Conservation (phyloP, 2,113 vertebrate species). For the Myanophis thanlyinensis region DNA sequence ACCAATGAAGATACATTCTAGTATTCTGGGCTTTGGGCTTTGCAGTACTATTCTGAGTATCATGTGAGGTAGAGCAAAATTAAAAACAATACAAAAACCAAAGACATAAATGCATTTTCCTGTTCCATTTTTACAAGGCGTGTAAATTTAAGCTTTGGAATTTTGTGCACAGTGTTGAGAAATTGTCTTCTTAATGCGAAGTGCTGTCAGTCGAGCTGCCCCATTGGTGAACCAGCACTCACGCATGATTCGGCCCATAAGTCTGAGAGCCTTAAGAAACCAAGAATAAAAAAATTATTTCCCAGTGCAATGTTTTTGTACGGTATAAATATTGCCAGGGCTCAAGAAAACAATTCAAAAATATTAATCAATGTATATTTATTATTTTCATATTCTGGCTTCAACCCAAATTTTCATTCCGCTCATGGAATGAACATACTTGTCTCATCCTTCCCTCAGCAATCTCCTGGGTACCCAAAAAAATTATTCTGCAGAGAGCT, state of each 20-base stretch:
- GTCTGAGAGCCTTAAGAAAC: slow-evolving; percentile 80
- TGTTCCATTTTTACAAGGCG: neutral
- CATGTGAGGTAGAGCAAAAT: slow-evolving; percentile 72
- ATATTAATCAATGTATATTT: neutral
- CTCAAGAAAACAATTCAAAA: neutral
- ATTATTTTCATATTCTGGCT: neutral
- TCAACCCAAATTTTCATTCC: neutral
- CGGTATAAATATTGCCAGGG: too few relatives aligned
- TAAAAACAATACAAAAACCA: neutral
- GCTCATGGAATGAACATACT: neutral
- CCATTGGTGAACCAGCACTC: slow-evolving; percentile 92
- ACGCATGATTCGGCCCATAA: slow-evolving; percentile 92
- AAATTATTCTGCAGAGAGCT: neutral
- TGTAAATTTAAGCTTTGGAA: slow-evolving; percentile 63
- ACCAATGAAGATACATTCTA: neutral
- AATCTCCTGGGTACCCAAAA: neutral
- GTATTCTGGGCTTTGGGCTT: slow-evolving; percentile 35
- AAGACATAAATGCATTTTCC: neutral
- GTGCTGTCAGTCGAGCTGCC: slow-evolving; percentile 88
- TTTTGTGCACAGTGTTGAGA: slow-evolving; percentile 85
- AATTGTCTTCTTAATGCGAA: slow-evolving; percentile 94
- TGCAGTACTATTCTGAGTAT: slow-evolving; percentile 30
- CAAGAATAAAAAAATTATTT: rapidly evolving
- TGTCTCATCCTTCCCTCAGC: neutral
- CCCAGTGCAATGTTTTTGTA: rapidly evolving